Evolutionary conservation across 2,113 vertebrate species (phyloP).

Genomic region (Corydoras maculifer): DNA sequence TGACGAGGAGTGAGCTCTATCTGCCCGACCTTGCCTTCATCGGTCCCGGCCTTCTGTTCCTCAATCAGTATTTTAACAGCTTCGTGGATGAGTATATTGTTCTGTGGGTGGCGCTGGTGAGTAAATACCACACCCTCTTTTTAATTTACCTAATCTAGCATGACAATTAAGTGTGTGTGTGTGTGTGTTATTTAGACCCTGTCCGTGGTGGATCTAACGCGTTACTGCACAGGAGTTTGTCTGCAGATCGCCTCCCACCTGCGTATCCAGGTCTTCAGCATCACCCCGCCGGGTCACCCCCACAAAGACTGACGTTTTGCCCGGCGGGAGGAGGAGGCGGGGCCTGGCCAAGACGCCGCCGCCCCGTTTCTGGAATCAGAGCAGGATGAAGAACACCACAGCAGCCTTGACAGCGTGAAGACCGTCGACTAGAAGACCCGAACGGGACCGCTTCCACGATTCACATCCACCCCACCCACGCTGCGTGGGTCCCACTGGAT

Average conservation of each 20-base stretch:
- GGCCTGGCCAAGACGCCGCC: constrained; percentile 57
- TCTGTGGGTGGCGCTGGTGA: constrained; percentile 89
- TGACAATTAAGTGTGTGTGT: background rate
- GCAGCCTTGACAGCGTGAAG: constrained; percentile 61
- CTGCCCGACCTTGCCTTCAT: constrained; percentile 90
- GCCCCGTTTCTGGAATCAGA: constrained; percentile 62
- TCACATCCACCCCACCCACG: background rate
- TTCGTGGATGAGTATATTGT: constrained; percentile 87
- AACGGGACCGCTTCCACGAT: background rate
- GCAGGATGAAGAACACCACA: constrained; percentile 53
- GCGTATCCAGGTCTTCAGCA: constrained; percentile 90
- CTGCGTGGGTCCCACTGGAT: too few species aligned
- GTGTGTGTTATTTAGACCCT: constrained; percentile 67
- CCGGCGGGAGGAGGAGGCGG: constrained; percentile 77
- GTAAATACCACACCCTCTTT: constrained; percentile 12
- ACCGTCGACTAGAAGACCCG: constrained; percentile 47
- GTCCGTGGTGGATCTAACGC: constrained; percentile 81
- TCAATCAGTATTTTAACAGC: constrained; percentile 95
- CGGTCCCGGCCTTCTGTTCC: constrained; percentile 89
- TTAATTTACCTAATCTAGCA: background rate
- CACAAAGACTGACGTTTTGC: constrained; percentile 83
- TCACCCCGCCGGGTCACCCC: constrained; percentile 73
- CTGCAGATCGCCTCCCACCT: constrained; percentile 91
- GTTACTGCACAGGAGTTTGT: constrained; percentile 85
- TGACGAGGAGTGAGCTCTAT: constrained; percentile 92